A percentile compares a stretch with the other conserved stretches of the same genome.
Evolutionary conservation across 2,113 vertebrate genomes (phyloP).

Genomic region (Sardina pilchardus): DNA sequence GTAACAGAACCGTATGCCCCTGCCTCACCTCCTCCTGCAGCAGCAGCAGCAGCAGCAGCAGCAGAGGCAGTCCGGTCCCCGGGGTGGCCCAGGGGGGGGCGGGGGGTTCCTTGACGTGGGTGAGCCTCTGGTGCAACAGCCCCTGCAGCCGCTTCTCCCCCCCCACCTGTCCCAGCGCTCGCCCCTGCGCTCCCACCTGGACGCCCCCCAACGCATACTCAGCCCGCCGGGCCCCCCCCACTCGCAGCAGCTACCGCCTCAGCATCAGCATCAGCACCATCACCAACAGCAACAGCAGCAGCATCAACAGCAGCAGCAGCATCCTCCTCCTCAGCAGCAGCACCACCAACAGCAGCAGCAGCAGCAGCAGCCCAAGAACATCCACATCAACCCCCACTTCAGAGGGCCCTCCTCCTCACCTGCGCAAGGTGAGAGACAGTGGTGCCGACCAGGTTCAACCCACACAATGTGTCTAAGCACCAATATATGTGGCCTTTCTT

Average conservation of each 20-base stretch:
- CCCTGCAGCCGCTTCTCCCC: conserved; percentile 85
- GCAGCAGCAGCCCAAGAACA: conserved; percentile 89
- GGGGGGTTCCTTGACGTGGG: conserved; percentile 83
- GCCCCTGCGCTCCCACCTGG: conserved; percentile 72
- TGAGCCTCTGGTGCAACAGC: conserved; percentile 73
- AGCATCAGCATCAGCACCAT: neutral
- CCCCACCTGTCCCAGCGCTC: conserved; percentile 86
- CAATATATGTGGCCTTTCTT: neutral
- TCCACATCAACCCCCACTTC: conserved; percentile 98
- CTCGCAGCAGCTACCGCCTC: conserved; percentile 1
- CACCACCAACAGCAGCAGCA: conserved; percentile 62
- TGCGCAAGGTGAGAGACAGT: conserved; percentile 80
- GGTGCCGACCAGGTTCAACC: neutral
- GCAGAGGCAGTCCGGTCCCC: conserved; percentile 65
- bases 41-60: conserved; percentile 59
- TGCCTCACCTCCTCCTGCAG: conserved; percentile 65
- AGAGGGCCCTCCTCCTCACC: conserved; percentile 86
- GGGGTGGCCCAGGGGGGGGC: conserved; percentile 47
- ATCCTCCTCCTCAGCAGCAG: conserved; percentile 41
- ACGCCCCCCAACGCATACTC: conserved; percentile 79
- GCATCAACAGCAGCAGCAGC: neutral
- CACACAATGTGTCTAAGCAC: neutral
- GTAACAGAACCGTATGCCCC: conserved; percentile 79
- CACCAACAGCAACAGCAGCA: conserved; percentile 45
- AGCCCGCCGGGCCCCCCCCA: conserved; percentile 71